phyloP scores from a whole-genome alignment of 2,113 vertebrate species.

The Xiphias gladius region DNA sequence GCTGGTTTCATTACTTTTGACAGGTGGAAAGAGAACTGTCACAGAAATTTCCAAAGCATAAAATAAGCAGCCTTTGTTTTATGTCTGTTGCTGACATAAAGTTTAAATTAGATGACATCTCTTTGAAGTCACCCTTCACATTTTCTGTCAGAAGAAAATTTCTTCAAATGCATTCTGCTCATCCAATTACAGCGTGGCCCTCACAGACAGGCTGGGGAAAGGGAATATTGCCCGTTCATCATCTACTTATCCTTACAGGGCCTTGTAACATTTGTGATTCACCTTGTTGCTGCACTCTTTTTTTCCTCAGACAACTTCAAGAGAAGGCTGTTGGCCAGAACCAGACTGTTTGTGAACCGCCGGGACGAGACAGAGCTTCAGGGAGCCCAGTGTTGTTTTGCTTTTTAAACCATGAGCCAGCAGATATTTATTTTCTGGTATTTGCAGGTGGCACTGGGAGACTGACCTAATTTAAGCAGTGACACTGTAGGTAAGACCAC shows the following conservation, averaged over 20 bases:
- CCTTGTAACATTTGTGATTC: constrained; percentile 48
- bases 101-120: constrained; percentile 47
- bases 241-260: constrained; percentile 28
- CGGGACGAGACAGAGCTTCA: constrained; percentile 29
- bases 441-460: constrained; percentile 25
- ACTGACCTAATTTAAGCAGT: constrained; percentile 35
- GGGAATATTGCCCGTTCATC: constrained; percentile 52
- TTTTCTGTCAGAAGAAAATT: constrained; percentile 20
- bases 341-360: constrained; percentile 37
- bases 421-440: constrained; percentile 45
- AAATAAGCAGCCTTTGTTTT: constrained; percentile 51
- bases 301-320: constrained; percentile 21
- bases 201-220: constrained; percentile 23
- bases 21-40: constrained; percentile 52
- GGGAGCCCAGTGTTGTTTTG: constrained; percentile 39
- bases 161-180: constrained; percentile 27
- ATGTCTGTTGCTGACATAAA: constrained; percentile 25
- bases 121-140: constrained; percentile 56
- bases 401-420: constrained; percentile 41
- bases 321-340: constrained; percentile 51
- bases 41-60: constrained; percentile 10
- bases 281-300: constrained; percentile 52
- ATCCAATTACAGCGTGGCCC: constrained; percentile 52
- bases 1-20: constrained; percentile 51
- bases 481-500: constrained; percentile 23